Evolutionary conservation across 2,797 vertebrate genomes (phyloP).

Genomic region (Anabacerthia variegaticeps): DNA sequence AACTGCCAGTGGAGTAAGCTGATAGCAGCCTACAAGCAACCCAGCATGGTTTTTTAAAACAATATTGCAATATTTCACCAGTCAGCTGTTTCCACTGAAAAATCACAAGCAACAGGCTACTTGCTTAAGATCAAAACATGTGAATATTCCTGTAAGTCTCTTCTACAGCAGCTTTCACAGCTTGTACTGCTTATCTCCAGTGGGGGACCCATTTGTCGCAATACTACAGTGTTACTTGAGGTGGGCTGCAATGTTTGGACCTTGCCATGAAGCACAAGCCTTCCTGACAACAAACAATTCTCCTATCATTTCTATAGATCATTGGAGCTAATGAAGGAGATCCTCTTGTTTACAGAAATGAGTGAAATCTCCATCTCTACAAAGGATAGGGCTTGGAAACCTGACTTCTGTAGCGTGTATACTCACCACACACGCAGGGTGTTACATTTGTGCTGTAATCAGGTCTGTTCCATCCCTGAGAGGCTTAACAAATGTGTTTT

Average conservation of each 20-base stretch:
- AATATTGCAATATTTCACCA: neutral
- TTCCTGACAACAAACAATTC: neutral
- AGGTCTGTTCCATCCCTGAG: neutral
- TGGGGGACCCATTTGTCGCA: neutral
- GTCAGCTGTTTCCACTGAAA: neutral
- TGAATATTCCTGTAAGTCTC: neutral
- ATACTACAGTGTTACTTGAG: neutral
- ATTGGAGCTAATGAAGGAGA: neutral
- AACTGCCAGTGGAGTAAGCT: neutral
- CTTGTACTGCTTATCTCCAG: neutral
- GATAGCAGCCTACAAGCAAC: neutral
- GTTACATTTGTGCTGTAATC: neutral
- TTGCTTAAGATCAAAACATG: neutral
- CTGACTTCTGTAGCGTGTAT: neutral
- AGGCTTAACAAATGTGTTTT: neutral
- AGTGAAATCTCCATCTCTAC: neutral
- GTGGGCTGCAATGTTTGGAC: neutral
- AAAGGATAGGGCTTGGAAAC: neutral
- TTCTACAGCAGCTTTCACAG: neutral
- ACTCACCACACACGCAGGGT: fast-evolving
- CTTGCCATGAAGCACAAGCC: neutral
- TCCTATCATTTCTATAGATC: neutral
- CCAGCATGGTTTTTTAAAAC: neutral
- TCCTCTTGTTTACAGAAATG: neutral
- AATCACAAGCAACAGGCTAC: neutral